Base-by-base conservation (phyloP, 2,113 vertebrate genomes). In the Pipra filicauda region DNA sequence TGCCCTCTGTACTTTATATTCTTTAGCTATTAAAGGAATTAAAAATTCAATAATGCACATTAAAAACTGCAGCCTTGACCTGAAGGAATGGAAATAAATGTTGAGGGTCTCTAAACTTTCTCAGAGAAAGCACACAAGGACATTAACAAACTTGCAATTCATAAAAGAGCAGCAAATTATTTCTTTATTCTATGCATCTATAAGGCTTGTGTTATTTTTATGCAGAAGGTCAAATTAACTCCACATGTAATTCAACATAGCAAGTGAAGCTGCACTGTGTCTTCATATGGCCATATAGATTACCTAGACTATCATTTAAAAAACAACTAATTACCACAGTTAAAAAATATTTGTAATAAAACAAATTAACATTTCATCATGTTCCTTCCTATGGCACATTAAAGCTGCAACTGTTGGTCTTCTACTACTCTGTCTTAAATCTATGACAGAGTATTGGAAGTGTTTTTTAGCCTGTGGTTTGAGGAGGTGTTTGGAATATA, bases 261-360 rank as follows among this genome's bases (percentile, higher is more conserved):
- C 52, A 71, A 86, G 52, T 93, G 73, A 96, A 92, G 69, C 62
- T 97, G 26, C 55, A 74, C n/a, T 66, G 78, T 33, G 76, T 66
- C 54, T 94, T 94, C 76, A 39, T 73, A 18, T 71, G 75, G 22
- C 24, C 79, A n/a, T 92, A 90, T 69, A 84, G 86, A 94, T 89
- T 91, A 89, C 95, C 72, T 90, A 89, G 83, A 49, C 70, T 91
- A 46, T 87, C 97, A 71, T 97, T 97, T 94, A 94, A 96, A 95
- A 76, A 96, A 89, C 95, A 96, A 88, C 86, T 85, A 85, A 91
- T 92, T 94, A 91, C 70, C 6, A 8, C 66, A 93, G 61, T 96
- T 94, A 88, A 91, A 91, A 97, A 97, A 78, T 88, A 96, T 86
- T 91, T 93, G 85, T 78, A 94, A 93, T 95, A 93, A 96, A 97